Percentiles rank a stretch among this genome's conserved stretches.
phyloP scores from a whole-genome alignment of 1,140 invertebrate species.

The Caenorhabditis elegans region DNA sequence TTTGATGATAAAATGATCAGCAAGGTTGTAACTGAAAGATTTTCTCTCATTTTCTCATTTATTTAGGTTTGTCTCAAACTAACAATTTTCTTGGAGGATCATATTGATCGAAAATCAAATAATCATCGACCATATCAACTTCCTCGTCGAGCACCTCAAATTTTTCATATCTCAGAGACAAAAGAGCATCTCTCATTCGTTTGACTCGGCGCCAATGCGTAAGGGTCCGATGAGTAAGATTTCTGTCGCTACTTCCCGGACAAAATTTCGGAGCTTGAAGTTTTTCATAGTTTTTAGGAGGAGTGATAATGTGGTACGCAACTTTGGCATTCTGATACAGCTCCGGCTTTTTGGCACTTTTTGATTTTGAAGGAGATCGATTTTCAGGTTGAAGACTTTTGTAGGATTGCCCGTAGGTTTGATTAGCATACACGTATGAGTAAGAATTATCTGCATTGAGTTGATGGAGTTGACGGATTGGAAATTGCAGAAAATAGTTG shows the following conservation, averaged over 20 bases:
- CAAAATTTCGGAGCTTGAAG: background rate
- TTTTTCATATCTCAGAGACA: background rate
- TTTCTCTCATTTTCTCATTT: no score
- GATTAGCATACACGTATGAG: background rate
- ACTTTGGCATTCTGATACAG: background rate
- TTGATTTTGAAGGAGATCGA: background rate
- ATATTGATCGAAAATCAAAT: background rate
- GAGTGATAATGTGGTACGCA: background rate
- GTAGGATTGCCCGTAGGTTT: background rate
- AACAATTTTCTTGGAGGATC: background rate
- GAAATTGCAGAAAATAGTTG: background rate
- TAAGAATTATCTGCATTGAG: background rate
- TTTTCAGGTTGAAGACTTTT: background rate
- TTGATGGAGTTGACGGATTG: background rate
- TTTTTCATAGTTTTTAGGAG: background rate
- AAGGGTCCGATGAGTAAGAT: no score
- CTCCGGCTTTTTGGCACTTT: background rate
- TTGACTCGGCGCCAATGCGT: background rate
- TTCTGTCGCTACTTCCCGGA: background rate
- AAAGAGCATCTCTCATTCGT: background rate
- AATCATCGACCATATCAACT: background rate
- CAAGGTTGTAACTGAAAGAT: no score
- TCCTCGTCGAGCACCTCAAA: background rate
- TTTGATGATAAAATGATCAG: no score
- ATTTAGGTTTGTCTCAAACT: background rate